Evolutionary conservation across 2,888 invertebrate genomes (phyloP).

Genomic region (Drosophila prostipennis): DNA sequence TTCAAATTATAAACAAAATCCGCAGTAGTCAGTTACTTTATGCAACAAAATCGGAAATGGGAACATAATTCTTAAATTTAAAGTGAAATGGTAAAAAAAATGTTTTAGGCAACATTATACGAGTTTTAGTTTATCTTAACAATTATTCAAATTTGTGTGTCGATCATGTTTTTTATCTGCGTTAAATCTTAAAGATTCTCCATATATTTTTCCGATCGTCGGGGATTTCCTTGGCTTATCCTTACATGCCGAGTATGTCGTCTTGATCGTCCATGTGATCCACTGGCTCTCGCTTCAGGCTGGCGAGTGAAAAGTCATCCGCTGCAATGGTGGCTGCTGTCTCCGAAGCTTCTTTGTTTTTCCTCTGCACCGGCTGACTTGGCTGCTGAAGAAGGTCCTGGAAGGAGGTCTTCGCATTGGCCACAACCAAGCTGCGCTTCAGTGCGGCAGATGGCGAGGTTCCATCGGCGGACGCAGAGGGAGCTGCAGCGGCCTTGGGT

Average conservation of each 20-base stretch:
- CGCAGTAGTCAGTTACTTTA: background rate
- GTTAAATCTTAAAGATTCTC: conserved; percentile 8
- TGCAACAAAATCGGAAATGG: background rate
- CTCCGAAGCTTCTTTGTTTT: conserved; percentile 11
- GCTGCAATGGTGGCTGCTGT: conserved; percentile 67
- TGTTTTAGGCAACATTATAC: background rate
- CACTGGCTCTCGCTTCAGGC: conserved; percentile 65
- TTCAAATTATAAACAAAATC: background rate
- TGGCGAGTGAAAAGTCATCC: conserved; percentile 57
- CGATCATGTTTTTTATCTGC: background rate
- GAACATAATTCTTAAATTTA: background rate
- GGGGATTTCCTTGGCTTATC: background rate
- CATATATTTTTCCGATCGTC: background rate
- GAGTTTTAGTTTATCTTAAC: background rate
- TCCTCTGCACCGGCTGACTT: background rate
- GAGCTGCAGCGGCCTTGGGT: conserved; percentile 32
- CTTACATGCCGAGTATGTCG: conserved; percentile 59
- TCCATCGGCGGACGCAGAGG: background rate
- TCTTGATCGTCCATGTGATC: conserved; percentile 54
- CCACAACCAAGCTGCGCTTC: conserved; percentile 55
- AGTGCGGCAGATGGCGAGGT: background rate
- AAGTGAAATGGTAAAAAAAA: no score
- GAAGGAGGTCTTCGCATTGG: conserved; percentile 47
- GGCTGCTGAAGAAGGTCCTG: background rate
- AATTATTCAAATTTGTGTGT: background rate